Evolutionary conservation across 2,888 invertebrate genomes (phyloP).

Genomic region (Brachynemurus nebulosus): DNA sequence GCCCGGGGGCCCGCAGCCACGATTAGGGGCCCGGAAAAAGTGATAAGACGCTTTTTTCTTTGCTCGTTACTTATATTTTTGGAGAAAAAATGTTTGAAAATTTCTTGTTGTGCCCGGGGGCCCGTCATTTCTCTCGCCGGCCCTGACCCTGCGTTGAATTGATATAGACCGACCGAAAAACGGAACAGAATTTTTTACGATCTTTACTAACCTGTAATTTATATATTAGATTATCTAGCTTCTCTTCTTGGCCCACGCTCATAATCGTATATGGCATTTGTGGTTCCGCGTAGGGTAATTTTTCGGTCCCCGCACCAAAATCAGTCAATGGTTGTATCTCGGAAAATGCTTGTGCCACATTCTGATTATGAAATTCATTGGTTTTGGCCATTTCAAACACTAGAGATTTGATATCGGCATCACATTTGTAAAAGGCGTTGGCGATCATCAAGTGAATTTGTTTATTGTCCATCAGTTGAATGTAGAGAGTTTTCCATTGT

Average conservation of each 20-base stretch:
- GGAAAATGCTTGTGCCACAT: slow-evolving; percentile 23
- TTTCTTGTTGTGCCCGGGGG: no score
- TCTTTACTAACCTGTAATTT: slow-evolving; percentile 6
- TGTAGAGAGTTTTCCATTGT: slow-evolving; percentile 33
- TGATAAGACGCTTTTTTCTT: no score
- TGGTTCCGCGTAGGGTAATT: neutral
- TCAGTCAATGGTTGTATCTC: slow-evolving; percentile 18
- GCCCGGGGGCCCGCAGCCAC: no score
- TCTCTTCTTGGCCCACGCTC: slow-evolving; percentile 25
- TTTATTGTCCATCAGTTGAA: slow-evolving; percentile 29
- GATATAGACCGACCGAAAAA: no score
- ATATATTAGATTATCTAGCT: slow-evolving; percentile 23
- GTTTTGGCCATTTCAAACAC: slow-evolving; percentile 27
- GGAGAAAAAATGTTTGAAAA: no score
- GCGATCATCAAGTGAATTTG: slow-evolving; percentile 37
- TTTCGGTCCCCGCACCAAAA: neutral
- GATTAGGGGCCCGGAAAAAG: no score
- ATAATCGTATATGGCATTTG: slow-evolving; percentile 13
- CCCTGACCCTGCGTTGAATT: no score
- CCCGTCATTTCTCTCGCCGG: neutral
- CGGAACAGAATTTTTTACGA: neutral
- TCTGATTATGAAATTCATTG: slow-evolving; percentile 21
- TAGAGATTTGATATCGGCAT: slow-evolving; percentile 31
- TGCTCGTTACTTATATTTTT: no score
- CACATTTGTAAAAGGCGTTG: slow-evolving; percentile 33